Base-by-base conservation (phyloP, 2,797 vertebrate genomes). In the Amphiprion clarkii region DNA sequence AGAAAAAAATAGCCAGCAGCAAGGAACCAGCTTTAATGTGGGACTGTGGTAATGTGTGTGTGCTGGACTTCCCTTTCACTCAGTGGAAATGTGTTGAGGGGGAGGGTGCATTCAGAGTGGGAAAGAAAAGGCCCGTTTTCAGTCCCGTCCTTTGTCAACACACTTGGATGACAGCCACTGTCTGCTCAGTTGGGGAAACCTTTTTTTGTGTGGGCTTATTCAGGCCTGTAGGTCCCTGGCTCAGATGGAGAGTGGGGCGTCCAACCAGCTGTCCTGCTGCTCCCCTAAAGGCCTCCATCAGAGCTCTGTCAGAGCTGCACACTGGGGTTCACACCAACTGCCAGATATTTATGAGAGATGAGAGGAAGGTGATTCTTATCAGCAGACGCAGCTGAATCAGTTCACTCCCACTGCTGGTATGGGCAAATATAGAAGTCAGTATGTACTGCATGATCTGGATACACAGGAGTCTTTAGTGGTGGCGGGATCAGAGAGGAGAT, bases 131-230 rank as follows among this genome's bases (percentile, higher is more conserved):
- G 77, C 67, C 56, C 65, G 67, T 70, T 79, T 91, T 91, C 67
- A 88, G 74, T 71, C 70, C 68, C 79, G 76, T 82, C 86, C 80
- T 93, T 93, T 93, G 92, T 94, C 86, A 88, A 82, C 86, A 88
- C 39, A 80, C 55, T 92, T 93, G 92, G 92, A 90, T 12, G 52
- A 27, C 56, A 70, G 89, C 92, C 92, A 91, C 31, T 13, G 33
- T 72, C 80, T 55, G 71, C 67, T 82, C 72, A 56, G 76, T 79
- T 66, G 72, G 81, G 71, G 74, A 78, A 74, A 64, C 51, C 64
- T 71, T 84, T 91, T 88, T 91, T 88, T 93, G 87, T 91, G 75
- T 49, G 39, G 68, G 84, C 21, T 80, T 81, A 84, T 88, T 93
- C 83, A 90, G 76, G 86, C 86, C 79, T 88, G 79, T 49, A 29